phyloP scores from a whole-genome alignment of 2,888 invertebrate species.

The Acrobasis suavella region DNA sequence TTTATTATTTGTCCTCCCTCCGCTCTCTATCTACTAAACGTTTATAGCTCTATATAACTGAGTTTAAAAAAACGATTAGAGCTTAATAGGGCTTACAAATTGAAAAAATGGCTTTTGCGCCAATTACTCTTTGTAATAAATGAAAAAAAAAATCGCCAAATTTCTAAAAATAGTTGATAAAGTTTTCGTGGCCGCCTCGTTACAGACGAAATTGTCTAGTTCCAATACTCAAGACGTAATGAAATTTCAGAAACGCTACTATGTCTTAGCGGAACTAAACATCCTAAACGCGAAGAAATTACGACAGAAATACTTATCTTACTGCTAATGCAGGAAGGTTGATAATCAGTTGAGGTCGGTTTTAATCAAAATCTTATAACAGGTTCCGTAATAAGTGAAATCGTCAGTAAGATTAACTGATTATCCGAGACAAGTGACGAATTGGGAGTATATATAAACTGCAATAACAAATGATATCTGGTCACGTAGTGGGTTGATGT shows the following conservation, averaged over 20 bases:
- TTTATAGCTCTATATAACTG: too few relatives aligned
- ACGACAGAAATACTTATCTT: slow-evolving; percentile 4
- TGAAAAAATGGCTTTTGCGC: too few relatives aligned
- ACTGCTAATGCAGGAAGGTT: slow-evolving; percentile 10
- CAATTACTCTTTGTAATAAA: too few relatives aligned
- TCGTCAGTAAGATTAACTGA: slow-evolving; percentile 25
- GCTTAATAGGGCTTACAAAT: too few relatives aligned
- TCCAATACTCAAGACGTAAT: slow-evolving; percentile 29
- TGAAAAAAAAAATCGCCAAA: too few relatives aligned
- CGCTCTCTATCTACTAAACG: too few relatives aligned
- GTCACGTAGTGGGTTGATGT: too few relatives aligned
- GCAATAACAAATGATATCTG: too few relatives aligned
- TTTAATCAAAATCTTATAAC: slow-evolving; percentile 27
- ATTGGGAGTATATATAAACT: neutral
- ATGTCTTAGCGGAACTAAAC: neutral
- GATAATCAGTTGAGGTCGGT: slow-evolving; percentile 7
- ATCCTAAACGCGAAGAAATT: slow-evolving; percentile 1
- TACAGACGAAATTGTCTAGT: slow-evolving; percentile 25
- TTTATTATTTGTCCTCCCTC: too few relatives aligned
- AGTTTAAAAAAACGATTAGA: too few relatives aligned
- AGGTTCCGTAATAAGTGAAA: slow-evolving; percentile 21
- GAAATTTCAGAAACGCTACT: slow-evolving; percentile 26
- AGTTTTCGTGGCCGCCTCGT: slow-evolving; percentile 3
- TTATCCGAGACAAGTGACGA: slow-evolving; percentile 26
- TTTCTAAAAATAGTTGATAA: neutral